Evolutionary conservation across 2,113 vertebrate genomes (phyloP), one percentile per base, ranked within the genome.

Genomic region (Phaethornis superciliosus): DNA sequence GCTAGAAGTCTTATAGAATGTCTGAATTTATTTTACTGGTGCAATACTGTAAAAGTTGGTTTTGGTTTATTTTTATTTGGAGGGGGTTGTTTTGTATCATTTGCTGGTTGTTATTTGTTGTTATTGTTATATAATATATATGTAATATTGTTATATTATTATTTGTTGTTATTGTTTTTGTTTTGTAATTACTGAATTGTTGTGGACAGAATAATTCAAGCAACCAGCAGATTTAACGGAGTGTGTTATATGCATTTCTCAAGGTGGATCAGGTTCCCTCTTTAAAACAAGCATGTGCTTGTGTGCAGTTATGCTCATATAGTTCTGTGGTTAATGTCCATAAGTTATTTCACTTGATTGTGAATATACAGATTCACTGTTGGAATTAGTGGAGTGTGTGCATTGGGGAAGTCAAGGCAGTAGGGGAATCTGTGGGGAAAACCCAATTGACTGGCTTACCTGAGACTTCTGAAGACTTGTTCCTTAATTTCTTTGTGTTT

Each of bases 401-500:
- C 90, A 95, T 88, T 77, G 78, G 94, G 94, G 95, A 97, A 95
- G 95, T 88, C 60, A 92, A 90, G 72, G 92, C 88, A 90, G 80
- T 6, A 83, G 95, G 95, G 94, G 93, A 95, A 97, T 95, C 82
- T 96, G 94, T 0, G 88, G 94, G 96, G 95, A 97, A 96, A 97
- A 95, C 95, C 94, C 93, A 94, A 81, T 86, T 72, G 62, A 95
- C 88, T 33, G 88, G 26, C 88, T 95, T 94, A 81, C 80, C 51
- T 0, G 18, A 93, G 93, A 95, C 95, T 96, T 96, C 95, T 90
- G 88, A 97, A 91, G 95, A 65, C 77, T 91, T 81, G 88, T 94
- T 91, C 88, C 91, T 97, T 96, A 95, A 96, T 97, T 95, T 95
- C 93, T 96, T 94, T 96, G 93, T 94, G 77, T 63, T 91, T 96